Percentiles rank a stretch among this genome's conserved stretches.
These are phyloP conservation scores for Eriocheir sinensis DNA, from an alignment of 1,140 invertebrate genomes.

Conservation along the genomic window DNA sequence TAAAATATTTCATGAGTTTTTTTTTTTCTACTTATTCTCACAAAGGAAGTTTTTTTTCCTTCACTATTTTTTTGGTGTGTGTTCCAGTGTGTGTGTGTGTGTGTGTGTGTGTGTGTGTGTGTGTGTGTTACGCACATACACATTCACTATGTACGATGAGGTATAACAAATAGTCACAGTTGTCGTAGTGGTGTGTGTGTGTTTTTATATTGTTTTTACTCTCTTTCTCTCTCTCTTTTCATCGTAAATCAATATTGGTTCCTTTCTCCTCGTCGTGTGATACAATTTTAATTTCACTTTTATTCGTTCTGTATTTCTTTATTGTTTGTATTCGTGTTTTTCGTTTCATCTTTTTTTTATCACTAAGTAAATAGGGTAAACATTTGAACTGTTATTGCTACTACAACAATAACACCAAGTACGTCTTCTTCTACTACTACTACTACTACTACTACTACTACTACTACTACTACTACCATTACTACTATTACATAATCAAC, in stretches of 20 bases:
- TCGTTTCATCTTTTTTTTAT: no score
- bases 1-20: slow-evolving; percentile 27
- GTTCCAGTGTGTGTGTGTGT: slow-evolving; percentile 1
- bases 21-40: background rate
- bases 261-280: no score
- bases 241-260: background rate
- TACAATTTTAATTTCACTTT: no score
- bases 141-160: slow-evolving; percentile 9
- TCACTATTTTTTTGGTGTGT: background rate
- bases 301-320: no score
- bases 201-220: no score
- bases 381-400: no score
- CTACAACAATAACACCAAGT: background rate
- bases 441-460: background rate
- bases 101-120: slow-evolving; percentile 20
- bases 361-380: no score
- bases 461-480: background rate
- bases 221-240: no score
- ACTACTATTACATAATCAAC: background rate
- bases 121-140: no score
- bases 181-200: no score
- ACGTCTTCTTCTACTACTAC: background rate
- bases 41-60: background rate
- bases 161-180: no score
- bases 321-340: no score